A percentile compares a stretch with the other conserved stretches of the same genome.
These are phyloP conservation scores for Cacatua alba DNA, from an alignment of 2,113 vertebrate genomes.

Conservation along the genomic window DNA sequence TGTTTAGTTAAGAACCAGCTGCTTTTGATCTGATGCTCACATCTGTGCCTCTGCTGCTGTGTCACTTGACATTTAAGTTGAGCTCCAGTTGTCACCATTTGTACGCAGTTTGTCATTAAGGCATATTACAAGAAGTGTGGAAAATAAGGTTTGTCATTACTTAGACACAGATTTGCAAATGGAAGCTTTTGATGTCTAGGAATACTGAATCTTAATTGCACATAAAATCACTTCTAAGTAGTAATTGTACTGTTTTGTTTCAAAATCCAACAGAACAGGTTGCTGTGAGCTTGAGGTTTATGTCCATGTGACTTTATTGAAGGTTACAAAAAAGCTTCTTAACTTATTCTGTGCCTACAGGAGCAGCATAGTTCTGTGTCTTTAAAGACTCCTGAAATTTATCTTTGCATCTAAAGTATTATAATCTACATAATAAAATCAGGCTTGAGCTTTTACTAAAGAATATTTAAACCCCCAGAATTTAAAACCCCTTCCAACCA, in stretches of 20 bases:
- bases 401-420: background rate
- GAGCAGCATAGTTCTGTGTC: background rate
- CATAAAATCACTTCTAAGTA: background rate
- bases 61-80: conserved; percentile 64
- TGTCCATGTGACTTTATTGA: background rate
- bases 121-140: conserved; percentile 34
- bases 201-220: conserved; percentile 24
- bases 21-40: conserved; percentile 70
- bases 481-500: background rate
- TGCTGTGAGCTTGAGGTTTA: background rate
- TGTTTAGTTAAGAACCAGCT: conserved; percentile 62
- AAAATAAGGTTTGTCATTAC: conserved; percentile 53
- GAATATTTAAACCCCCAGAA: background rate
- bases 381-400: background rate
- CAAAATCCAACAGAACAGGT: background rate
- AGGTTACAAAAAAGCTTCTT: background rate
- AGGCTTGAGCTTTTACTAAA: background rate
- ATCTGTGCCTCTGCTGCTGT: conserved; percentile 67
- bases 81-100: conserved; percentile 56
- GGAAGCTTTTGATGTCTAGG: conserved; percentile 56
- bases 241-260: conserved; percentile 12
- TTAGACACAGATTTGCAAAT: conserved; percentile 35
- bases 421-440: background rate
- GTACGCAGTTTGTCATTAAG: conserved; percentile 41
- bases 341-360: background rate